Percentiles rank a stretch among this genome's conserved stretches.
Evolutionary conservation across 2,113 vertebrate genomes (phyloP).

Genomic region (Sula dactylatra): DNA sequence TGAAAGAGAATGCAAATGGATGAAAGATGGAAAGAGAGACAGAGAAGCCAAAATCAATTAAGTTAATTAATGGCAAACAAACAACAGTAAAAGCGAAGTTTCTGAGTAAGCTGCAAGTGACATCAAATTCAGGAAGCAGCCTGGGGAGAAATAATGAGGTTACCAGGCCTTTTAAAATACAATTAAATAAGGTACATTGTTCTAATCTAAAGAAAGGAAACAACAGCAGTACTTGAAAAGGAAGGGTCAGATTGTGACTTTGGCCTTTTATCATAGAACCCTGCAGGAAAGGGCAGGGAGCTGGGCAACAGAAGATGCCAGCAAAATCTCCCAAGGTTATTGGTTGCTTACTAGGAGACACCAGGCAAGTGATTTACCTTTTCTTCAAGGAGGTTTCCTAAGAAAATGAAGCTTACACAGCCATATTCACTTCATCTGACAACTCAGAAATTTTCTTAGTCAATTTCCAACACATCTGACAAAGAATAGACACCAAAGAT

Average conservation of each 20-base stretch:
- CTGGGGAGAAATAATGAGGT: not conserved
- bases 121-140: not conserved
- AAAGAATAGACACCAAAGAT: not conserved
- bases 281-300: not conserved
- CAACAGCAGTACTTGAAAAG: not conserved
- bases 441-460: not conserved
- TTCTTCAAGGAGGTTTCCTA: not conserved
- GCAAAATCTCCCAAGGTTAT: not conserved
- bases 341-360: not conserved
- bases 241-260: not conserved
- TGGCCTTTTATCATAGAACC: not conserved
- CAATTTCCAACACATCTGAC: not conserved
- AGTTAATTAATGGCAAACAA: not conserved
- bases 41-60: not conserved
- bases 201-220: not conserved
- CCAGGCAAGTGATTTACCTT: accelerated
- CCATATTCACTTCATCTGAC: not conserved
- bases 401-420: not conserved
- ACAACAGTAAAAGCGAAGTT: not conserved
- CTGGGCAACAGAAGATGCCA: not conserved
- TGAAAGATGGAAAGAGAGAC: not conserved
- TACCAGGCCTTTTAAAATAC: not conserved
- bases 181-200: not conserved
- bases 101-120: not conserved
- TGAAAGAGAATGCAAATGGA: not conserved